Base-by-base conservation (phyloP, 2,888 invertebrate species). In the Chrysina gloriosa region DNA sequence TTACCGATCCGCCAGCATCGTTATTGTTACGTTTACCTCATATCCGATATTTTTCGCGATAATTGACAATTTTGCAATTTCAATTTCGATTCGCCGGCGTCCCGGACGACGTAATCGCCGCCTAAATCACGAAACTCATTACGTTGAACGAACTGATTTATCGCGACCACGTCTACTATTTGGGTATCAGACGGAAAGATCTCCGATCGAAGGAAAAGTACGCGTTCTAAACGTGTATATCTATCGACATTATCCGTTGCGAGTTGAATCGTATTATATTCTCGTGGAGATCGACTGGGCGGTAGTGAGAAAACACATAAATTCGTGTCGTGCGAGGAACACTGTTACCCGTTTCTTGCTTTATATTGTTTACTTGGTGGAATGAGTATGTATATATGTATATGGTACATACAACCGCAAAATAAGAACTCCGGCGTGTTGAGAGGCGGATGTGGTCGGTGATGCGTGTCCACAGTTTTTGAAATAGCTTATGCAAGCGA, bases 401-500 rank as follows among this genome's bases (percentile, higher is more conserved):
- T 9, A 31, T 31, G 31, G 27, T 42, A 21, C 21, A 23, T 34
- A 11, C 14, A 42, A 16, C 16, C 9, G 9, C 6, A 47, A 23
- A 23, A 63, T 19, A 52, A 52, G 67, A 71, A 66, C n/a, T n/a
- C n/a, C 63, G 69, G 58, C 64, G 67, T 70, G 65, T 63, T 56
- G 36, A 56, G 71, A 76, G 71, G 75, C 77, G 78, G 78, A 78
- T 78, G 78, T 78, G 77, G 73, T 76, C 74, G 74, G 70, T 76
- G 78, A 78, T 78, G 78, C 78, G 77, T 78, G 78, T 77, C 78
- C 75, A 69, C 54, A 47, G 68, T 64, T 68, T 69, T 66, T 67
- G 58, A 69, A 68, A 63, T 52, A n/a, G 31, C 74, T 76, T 74
- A 69, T 74, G 74, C 76, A 77, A 78, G 78, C 77, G 77, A 78